A percentile compares a stretch with the other conserved stretches of the same genome.
These are phyloP conservation scores for Smittia sp. DNA, from an alignment of 2,888 invertebrate species.

Conservation along the genomic window DNA sequence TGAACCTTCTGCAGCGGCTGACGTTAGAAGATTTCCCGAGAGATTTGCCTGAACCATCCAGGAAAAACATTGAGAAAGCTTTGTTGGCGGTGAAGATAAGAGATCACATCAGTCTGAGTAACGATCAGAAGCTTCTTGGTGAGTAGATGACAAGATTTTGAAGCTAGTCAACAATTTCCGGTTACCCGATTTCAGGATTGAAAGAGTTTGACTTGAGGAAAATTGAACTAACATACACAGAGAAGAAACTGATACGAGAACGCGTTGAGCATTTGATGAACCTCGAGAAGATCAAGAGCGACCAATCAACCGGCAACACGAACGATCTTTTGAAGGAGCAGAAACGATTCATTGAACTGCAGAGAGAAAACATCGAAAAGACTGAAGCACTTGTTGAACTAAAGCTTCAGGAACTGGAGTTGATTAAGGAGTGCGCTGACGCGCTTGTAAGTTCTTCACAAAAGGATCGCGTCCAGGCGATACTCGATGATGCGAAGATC, in stretches of 20 bases:
- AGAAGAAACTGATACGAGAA: slow-evolving; percentile 20
- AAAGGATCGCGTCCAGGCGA: background rate
- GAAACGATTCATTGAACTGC: background rate
- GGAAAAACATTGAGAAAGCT: slow-evolving; percentile 29
- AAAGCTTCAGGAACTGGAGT: background rate
- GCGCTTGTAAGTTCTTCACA: background rate
- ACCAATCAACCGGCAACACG: background rate
- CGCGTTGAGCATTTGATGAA: background rate
- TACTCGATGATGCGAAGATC: background rate
- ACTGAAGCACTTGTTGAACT: background rate
- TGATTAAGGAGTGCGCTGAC: slow-evolving; percentile 12
- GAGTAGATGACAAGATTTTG: background rate
- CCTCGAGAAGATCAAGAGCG: background rate
- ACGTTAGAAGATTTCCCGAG: slow-evolving; percentile 16
- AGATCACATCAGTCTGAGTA: background rate
- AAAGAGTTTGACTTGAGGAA: background rate
- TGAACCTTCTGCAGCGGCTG: background rate
- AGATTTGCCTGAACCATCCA: background rate
- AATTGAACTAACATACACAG: background rate
- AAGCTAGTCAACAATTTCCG: background rate
- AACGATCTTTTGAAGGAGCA: background rate
- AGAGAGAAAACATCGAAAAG: background rate
- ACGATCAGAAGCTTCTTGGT: slow-evolving; percentile 24
- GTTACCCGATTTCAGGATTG: background rate
- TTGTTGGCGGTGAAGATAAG: background rate